Conservation (phyloP, 2,797 vertebrate species). For the Propithecus deckenii region DNA sequence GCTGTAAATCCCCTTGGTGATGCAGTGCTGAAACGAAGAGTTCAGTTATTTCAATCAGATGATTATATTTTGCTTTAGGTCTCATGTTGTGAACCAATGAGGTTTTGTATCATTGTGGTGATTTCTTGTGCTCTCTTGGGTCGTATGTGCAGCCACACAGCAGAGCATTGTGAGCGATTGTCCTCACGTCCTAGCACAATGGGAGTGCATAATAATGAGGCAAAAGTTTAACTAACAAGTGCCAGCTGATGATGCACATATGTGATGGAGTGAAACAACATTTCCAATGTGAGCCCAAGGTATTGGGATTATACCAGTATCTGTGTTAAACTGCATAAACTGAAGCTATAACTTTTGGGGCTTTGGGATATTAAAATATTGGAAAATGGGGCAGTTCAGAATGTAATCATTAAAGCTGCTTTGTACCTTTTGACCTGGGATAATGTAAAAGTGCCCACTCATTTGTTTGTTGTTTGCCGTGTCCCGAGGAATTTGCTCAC, state of each 20-base stretch:
- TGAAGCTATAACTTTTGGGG: background rate
- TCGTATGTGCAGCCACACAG: background rate
- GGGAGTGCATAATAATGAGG: background rate
- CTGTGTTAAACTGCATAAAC: background rate
- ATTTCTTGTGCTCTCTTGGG: background rate
- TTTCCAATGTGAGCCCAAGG: background rate
- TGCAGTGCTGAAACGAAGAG: background rate
- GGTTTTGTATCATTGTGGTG: background rate
- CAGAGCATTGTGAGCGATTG: background rate
- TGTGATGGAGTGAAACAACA: background rate
- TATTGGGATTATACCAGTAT: background rate
- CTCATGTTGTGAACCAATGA: background rate
- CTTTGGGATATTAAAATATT: slow-evolving; percentile 3
- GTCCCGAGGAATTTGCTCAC: background rate
- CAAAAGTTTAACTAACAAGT: background rate
- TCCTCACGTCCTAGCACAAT: background rate
- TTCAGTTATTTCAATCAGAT: background rate
- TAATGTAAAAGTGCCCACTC: background rate
- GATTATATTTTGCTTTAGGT: background rate
- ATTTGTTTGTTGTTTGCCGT: background rate
- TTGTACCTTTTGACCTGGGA: background rate
- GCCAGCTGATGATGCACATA: background rate
- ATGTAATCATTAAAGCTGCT: background rate
- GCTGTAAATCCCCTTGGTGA: background rate
- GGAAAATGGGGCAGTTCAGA: slow-evolving; percentile 1